Evolutionary conservation across 2,888 invertebrate species (phyloP), one percentile per base, ranked within the genome.

Genomic region (Hofmannophila pseudospretella): DNA sequence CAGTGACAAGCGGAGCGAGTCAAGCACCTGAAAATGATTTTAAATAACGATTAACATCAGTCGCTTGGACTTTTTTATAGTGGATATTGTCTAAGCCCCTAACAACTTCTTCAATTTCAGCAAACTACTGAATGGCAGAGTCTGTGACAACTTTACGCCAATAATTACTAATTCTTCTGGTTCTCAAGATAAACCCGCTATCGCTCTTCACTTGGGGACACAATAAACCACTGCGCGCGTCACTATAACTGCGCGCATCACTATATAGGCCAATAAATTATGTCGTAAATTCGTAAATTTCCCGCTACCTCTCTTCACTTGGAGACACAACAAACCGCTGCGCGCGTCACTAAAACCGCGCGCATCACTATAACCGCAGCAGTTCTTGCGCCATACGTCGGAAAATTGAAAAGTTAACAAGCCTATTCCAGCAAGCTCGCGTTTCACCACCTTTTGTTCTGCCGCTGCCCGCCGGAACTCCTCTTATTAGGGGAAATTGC

Each of bases 331-430:
- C n/a, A 30, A 12, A 1, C 14, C 39, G 27, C 39, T 35, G 7
- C 9, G 22, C n/a, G n/a, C n/a, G n/a, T n/a, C n/a, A n/a, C n/a
- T n/a, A n/a, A n/a, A n/a, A n/a, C 5, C 16, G 3, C 16, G 30
- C 20, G 14, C 32, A 25, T 8, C 26, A 34, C 12, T 30, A 25
- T 28, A 23, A 32, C 16, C 28, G 10, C 10, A 13, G 26, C 26
- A 40, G 66, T 64, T 66, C 61, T 45, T n/a, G n/a, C 52, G 58
- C 67, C 77, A 67, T 70, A 70, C 60, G 70, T 66, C 55, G 63
- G 78, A 77, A 81, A 81, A 81, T 82, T 81, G 80, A 82, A 81
- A 81, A 80, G 79, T 77, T 81, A 81, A 82, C 79, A 75, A 80
- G 81, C 78, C 77, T 73, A 75, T 77, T 74, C 58, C 67, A 69